Evolutionary conservation across 1,140 invertebrate genomes (phyloP), one percentile per base, ranked within the genome.

Genomic region (Sitodiplosis mosellana): DNA sequence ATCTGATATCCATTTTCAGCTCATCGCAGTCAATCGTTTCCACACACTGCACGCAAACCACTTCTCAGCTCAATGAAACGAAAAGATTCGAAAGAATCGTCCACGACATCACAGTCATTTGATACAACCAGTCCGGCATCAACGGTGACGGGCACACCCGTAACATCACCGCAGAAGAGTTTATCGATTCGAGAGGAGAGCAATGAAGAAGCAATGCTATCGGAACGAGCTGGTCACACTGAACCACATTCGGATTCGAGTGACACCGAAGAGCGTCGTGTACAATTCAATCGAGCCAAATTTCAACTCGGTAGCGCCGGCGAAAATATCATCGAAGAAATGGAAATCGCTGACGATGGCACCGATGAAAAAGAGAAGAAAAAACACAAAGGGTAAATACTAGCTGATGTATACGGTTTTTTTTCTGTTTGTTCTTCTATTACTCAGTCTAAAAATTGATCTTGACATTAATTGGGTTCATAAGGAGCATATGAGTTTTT

Each of bases 121-220:
- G 53, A 15, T 45, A 33, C 15, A 54, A 52, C 47, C 2, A 38
- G 33, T 36, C 43, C 12, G 18, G 42, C 33, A 47, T 49, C 40
- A 59, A 63, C 0, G 63, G 66, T 3, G 61, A 67, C 37, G 56
- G 58, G 10, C 62, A 60, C 49, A 49, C 54, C 19, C 57, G 63
- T 14, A 54, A 64, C 22, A 8, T 44, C 65, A 65, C 20, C 64
- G 64, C 18, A 65, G 66, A 46, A 59, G 57, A 52, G 69, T 72
- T 48, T 68, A 71, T 58, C 70, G 27, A 27, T 27, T 27, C 27
- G 27, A 27, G 27, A 71, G 61, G 70, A 59, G 57, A 60, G 57
- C 19, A 59, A 61, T 45, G 61, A 64, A 52, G 61, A 56, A 44
- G 61, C 61, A 40, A 46, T 63, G 58, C 57, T 64, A 33, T 63